Base-by-base conservation (phyloP, 2,113 vertebrate genomes). In the Notiomystis cincta region DNA sequence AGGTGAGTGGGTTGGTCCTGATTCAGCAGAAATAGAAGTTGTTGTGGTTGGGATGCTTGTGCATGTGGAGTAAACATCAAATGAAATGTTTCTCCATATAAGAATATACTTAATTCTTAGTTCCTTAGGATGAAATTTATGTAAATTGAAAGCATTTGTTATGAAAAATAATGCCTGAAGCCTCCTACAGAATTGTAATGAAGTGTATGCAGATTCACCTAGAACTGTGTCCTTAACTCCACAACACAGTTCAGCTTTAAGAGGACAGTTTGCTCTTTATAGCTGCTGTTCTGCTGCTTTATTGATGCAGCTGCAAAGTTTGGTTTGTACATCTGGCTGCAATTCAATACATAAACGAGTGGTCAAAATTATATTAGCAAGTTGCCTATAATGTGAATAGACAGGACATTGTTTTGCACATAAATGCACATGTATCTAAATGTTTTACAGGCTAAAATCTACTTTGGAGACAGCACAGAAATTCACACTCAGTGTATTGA, bases 31-130 rank as follows among this genome's bases (percentile, higher is more conserved):
- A 86, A 51, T 37, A 12, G 82, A 84, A 89, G 8, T 53, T 48
- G 13, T 23, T 76, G 65, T 33, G n/a, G 47, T 45, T 70, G 56
- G 25, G n/a, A 33, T 64, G 44, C 38, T 72, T 44, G 17, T 53
- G n/a, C 7, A 5, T 28, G 17, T 45, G 33, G 37, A 86, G 31
- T 37, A 71, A 82, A 75, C 25, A 28, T 6, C 15, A 67, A 38
- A 62, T n/a, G 10, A 0, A 0, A 11, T 11, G 4, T 37, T 83
- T 64, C 42, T 60, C 30, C 85, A 0, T 33, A 13, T 23, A 75
- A 28, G 7, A 89, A 60, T n/a, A 67, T 11, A 42, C 24, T 58
- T 33, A 51, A 28, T 65, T 78, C n/a, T 71, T 56, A 60, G 42
- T 86, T 85, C 7, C 6, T 6, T 21, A 20, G 22, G 31, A 37